Conservation (phyloP, 2,113 vertebrate species). For the Erpornis zantholeuca region DNA sequence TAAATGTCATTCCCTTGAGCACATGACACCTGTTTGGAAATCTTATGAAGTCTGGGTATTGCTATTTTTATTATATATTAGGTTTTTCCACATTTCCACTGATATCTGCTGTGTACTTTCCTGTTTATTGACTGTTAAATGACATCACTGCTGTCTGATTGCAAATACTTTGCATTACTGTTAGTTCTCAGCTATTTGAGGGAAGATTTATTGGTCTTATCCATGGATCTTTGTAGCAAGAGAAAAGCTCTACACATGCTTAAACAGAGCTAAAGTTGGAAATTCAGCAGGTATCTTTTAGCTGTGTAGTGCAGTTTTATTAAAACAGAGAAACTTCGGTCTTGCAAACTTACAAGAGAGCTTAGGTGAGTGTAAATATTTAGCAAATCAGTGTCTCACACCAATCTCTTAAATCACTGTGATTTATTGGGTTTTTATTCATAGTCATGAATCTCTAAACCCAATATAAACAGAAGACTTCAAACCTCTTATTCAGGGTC, state of each 20-base stretch:
- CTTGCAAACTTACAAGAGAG: not conserved
- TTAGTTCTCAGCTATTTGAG: not conserved
- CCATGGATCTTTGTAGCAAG: not conserved
- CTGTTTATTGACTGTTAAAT: not conserved
- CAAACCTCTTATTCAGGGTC: not conserved
- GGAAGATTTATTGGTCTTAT: not conserved
- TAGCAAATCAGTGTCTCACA: conserved; percentile 1
- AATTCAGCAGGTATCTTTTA: not conserved
- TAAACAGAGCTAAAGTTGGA: not conserved
- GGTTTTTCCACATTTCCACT: not conserved
- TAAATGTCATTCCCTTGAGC: not conserved
- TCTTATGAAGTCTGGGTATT: not conserved
- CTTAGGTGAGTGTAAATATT: not conserved
- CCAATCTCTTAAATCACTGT: not conserved
- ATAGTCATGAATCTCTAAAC: not conserved
- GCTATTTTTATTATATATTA: not conserved
- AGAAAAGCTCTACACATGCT: not conserved
- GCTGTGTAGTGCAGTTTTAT: not conserved
- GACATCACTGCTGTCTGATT: not conserved
- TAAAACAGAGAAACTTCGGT: not conserved
- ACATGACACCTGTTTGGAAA: not conserved
- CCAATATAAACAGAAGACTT: not conserved
- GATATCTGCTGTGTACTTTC: not conserved
- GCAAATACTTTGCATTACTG: not conserved
- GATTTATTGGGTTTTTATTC: not conserved